These are phyloP conservation scores for Palythoa caribaeorum DNA, from an alignment of 92 coral and sea anemone species.

Conservation along the genomic window DNA sequence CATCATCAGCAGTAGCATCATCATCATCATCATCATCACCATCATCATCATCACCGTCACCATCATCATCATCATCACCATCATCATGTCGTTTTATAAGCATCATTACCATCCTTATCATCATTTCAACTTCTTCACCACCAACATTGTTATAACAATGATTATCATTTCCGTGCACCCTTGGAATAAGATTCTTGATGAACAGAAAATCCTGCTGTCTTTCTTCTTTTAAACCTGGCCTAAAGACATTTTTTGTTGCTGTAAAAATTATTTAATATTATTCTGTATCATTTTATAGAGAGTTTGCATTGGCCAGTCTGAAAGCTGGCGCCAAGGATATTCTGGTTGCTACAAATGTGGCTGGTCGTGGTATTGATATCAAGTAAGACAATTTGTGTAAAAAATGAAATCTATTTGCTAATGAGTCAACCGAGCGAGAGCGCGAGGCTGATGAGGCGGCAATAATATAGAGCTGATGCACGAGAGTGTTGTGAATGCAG, in stretches of 20 bases:
- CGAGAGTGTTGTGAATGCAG: no score
- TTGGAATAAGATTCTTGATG: no score
- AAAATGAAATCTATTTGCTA: neutral
- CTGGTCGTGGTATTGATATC: constrained; percentile 99
- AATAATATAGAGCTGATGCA: no score
- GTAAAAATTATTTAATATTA: neutral
- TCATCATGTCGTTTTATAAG: neutral
- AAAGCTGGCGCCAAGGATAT: constrained; percentile 98
- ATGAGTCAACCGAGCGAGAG: no score
- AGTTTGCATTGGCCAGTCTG: constrained; percentile 96
- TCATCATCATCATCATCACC: neutral
- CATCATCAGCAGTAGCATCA: no score
- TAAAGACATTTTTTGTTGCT: no score
- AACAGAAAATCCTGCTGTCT: no score
- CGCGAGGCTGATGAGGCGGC: no score
- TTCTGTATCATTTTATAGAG: constrained; percentile 63
- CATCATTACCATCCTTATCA: no score
- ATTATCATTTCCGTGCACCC: no score
- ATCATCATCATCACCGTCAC: neutral
- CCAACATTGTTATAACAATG: neutral
- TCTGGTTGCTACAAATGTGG: constrained; percentile 95
- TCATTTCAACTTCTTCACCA: no score
- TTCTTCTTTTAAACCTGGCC: no score
- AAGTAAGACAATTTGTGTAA: constrained; percentile 66
- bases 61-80: neutral